These are phyloP conservation scores for Bombus turneri DNA, from an alignment of 1,140 invertebrate genomes.

Conservation along the genomic window DNA sequence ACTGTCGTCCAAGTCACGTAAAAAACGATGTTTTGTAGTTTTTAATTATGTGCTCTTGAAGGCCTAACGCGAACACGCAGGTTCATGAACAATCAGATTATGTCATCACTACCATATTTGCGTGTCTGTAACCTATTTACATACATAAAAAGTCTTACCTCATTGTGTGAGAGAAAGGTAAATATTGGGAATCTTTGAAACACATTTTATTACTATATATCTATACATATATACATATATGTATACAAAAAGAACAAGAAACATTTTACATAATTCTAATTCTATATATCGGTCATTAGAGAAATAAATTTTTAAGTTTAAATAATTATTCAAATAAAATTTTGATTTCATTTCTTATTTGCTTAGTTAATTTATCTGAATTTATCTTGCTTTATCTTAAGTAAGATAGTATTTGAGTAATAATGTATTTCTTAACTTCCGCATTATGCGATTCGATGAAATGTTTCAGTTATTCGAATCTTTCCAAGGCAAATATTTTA, in stretches of 20 bases:
- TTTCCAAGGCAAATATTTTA: too few species aligned
- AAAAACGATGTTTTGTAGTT: background rate
- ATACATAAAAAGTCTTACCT: constrained; percentile 5
- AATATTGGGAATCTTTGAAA: background rate
- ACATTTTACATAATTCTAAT: background rate
- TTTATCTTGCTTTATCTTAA: too few species aligned
- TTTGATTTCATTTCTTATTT: too few species aligned
- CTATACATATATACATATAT: too few species aligned
- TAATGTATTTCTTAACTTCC: too few species aligned
- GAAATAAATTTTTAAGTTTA: too few species aligned
- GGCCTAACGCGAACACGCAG: background rate
- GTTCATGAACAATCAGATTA: constrained; percentile 16
- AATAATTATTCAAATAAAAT: too few species aligned
- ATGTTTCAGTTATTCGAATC: too few species aligned
- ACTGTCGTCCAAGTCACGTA: background rate
- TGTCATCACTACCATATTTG: constrained; percentile 24
- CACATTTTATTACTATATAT: background rate
- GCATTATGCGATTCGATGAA: too few species aligned
- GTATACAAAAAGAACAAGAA: background rate
- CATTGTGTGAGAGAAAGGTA: constrained; percentile 7
- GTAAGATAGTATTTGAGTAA: too few species aligned
- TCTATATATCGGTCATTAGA: too few species aligned
- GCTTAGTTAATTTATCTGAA: too few species aligned
- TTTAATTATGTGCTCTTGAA: constrained; percentile 20
- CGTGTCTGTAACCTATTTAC: constrained; percentile 1